These are phyloP conservation scores for Nipponia nippon DNA, from an alignment of 2,113 vertebrate genomes.

Conservation along the genomic window DNA sequence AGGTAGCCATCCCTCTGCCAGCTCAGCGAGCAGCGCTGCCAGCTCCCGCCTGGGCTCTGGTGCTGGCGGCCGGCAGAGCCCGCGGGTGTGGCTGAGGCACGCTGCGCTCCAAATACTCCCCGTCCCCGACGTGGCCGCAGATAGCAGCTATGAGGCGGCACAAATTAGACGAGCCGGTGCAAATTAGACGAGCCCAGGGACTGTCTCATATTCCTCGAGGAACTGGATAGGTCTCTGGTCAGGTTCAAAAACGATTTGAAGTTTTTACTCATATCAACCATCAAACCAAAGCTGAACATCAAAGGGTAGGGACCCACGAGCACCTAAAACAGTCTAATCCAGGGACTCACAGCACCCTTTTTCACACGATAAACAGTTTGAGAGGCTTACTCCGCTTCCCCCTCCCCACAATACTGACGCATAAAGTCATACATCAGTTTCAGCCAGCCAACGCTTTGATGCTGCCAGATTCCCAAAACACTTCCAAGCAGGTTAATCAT, in stretches of 20 bases:
- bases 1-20: neutral
- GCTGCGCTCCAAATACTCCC: neutral
- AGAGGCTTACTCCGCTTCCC: rapidly evolving
- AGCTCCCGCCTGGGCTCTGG: neutral
- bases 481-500: neutral
- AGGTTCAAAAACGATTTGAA: neutral
- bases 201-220: neutral
- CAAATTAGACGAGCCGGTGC: neutral
- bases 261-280: neutral
- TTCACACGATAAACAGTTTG: rapidly evolving
- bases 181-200: neutral
- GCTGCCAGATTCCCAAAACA: neutral
- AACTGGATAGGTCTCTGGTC: rapidly evolving
- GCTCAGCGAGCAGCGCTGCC: neutral
- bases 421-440: rapidly evolving
- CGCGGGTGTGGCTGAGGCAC: neutral
- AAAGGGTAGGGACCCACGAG: neutral
- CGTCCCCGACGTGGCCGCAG: rapidly evolving
- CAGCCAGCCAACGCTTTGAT: neutral
- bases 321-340: rapidly evolving
- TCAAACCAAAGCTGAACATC: neutral
- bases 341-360: neutral
- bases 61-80: rapidly evolving
- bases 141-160: rapidly evolving
- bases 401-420: rapidly evolving